Base-by-base conservation (phyloP, 2,888 invertebrate genomes). In the Epinotia nisella region DNA sequence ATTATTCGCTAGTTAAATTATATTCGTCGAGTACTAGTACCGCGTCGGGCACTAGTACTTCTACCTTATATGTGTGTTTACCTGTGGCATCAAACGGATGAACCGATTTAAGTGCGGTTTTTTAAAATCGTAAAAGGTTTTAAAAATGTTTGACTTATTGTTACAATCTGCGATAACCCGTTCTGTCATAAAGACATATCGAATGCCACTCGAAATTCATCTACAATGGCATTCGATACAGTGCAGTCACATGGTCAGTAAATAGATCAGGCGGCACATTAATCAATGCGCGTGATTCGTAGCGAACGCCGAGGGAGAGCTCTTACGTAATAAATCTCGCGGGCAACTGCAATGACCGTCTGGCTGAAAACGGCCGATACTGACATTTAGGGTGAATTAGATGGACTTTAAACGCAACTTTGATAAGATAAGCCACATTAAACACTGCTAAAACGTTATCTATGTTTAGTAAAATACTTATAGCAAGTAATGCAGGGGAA, bases 201-300 rank as follows among this genome's bases (percentile, higher is more conserved):
- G 15, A 45, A 49, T 49, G 5, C 1, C n/a, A 49, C 3, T 49
- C n/a, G 7, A 49, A 49, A 45, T 61, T 21, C n/a, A 9, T 21
- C 41, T 61, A 15, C 21, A 61, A 41, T 45, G 21, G 19, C 24
- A 45, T 2, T 21, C 21, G 45, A 41, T 45, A 29, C 15, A 15
- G 5, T 49, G n/a, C 41, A 58, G 11, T 67, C 51, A 70, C 64
- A 19, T 64, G 61, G 61, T 35, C 83, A 85, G 86, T 84, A 89
- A 88, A 89, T 90, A 89, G 89, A 89, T 85, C 84, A 81, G 80
- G 78, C 82, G 81, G 76, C 79, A 78, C 88, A 90, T 90, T 90
- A 90, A 90, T 90, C 90, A 90, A 83, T 75, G 82, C 79, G 83
- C 80, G 80, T 84, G 87, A 86, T 89, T 86, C 88, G 85, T 84